Percentiles rank a stretch among this genome's conserved stretches.
These are phyloP conservation scores for Morus bassanus DNA, from an alignment of 2,797 vertebrate species.

Conservation along the genomic window DNA sequence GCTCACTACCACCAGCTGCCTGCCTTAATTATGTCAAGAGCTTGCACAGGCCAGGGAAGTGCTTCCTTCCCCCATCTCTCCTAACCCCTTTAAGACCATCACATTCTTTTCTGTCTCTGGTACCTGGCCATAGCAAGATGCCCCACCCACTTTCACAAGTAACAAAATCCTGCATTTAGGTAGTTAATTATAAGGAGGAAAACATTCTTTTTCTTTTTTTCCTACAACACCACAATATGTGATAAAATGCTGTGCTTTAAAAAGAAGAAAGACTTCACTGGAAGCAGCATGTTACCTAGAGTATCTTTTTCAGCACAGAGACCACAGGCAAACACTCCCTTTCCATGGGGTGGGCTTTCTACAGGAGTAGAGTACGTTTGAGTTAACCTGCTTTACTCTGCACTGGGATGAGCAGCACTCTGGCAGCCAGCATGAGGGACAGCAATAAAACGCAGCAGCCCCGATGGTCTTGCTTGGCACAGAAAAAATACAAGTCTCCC, in stretches of 20 bases:
- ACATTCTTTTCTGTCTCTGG: background rate
- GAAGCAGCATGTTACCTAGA: background rate
- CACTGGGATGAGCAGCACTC: background rate
- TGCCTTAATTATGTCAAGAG: background rate
- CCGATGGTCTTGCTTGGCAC: background rate
- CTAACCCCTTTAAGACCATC: background rate
- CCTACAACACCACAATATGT: background rate
- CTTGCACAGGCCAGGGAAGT: accelerated
- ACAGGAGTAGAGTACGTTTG: background rate
- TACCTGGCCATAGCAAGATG: background rate
- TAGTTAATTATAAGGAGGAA: background rate
- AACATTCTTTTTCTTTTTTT: background rate
- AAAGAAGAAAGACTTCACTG: background rate
- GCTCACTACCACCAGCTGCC: background rate
- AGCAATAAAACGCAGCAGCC: background rate
- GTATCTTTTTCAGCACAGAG: background rate
- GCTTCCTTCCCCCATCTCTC: background rate
- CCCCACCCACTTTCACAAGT: background rate
- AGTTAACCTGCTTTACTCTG: background rate
- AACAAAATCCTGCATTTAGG: background rate
- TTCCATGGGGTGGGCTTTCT: background rate
- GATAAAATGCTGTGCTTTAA: background rate
- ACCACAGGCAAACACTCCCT: background rate
- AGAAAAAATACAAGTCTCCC: background rate
- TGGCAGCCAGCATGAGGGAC: background rate